phyloP scores from a whole-genome alignment of 2,797 vertebrate genomes.

The Notoglanidium macrostoma region DNA sequence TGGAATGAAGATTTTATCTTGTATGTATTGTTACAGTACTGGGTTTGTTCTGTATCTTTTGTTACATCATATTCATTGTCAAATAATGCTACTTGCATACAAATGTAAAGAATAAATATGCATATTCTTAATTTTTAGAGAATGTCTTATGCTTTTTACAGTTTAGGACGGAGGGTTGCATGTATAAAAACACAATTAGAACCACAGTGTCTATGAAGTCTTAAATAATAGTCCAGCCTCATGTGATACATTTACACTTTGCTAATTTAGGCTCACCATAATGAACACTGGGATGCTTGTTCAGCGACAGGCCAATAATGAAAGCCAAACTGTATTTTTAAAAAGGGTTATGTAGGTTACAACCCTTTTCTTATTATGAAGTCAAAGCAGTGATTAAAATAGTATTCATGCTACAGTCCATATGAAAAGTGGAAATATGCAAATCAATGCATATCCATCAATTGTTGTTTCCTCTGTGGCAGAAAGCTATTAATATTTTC shows the following conservation, averaged over 20 bases:
- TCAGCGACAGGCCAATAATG: conserved; percentile 73
- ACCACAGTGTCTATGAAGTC: not conserved
- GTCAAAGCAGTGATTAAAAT: conserved; percentile 62
- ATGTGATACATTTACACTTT: conserved; percentile 18
- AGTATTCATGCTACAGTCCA: conserved; percentile 74
- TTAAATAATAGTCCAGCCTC: conserved; percentile 15
- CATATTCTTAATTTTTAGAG: not conserved
- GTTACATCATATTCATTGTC: not conserved
- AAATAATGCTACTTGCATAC: not conserved
- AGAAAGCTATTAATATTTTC: conserved; percentile 83
- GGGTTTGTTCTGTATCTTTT: not conserved
- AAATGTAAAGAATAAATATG: not conserved
- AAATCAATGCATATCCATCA: conserved; percentile 84
- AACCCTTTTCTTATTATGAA: conserved; percentile 59
- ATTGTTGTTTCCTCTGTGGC: conserved; percentile 77
- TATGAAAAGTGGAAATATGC: conserved; percentile 80
- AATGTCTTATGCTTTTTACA: not conserved
- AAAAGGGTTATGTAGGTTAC: conserved; percentile 54
- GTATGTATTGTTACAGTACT: not conserved
- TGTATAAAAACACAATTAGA: conserved; percentile 13
- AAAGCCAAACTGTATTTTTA: conserved; percentile 68
- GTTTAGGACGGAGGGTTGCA: not conserved
- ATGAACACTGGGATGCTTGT: conserved; percentile 70
- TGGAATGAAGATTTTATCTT: not conserved
- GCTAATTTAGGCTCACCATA: conserved; percentile 45